Percentiles rank a stretch among this genome's conserved stretches.
Conservation (phyloP, 2,113 vertebrate genomes). For the Anoplopoma fimbria region DNA sequence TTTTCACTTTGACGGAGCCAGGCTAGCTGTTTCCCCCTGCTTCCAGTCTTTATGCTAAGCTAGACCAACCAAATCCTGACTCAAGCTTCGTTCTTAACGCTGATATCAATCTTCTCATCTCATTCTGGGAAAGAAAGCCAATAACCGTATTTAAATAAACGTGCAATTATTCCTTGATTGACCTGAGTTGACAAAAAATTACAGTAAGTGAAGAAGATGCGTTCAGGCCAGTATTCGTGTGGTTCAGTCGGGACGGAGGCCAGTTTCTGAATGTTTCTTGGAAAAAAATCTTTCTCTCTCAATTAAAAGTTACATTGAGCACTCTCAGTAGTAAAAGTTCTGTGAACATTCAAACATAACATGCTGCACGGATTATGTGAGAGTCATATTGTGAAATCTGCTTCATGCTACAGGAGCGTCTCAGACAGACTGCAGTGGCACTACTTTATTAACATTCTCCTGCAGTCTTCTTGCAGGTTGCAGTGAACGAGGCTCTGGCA, state of each 20-base stretch:
- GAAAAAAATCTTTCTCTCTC: background rate
- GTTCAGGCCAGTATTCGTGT: background rate
- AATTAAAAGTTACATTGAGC: background rate
- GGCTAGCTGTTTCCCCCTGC: background rate
- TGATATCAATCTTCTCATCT: background rate
- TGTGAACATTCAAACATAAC: background rate
- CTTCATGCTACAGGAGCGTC: too few species aligned
- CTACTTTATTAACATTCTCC: slow-evolving; percentile 46
- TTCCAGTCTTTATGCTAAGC: slow-evolving; percentile 1
- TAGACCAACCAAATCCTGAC: background rate
- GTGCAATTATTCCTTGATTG: background rate
- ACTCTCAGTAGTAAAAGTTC: background rate
- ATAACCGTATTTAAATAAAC: background rate
- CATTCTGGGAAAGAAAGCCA: background rate
- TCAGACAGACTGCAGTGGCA: background rate
- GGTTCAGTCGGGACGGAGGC: background rate
- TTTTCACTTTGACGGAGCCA: background rate
- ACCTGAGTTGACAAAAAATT: background rate
- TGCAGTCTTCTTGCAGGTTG: slow-evolving; percentile 23
- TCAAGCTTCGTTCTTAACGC: background rate
- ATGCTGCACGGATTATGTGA: background rate
- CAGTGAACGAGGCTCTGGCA: slow-evolving; percentile 27
- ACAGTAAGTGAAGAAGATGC: too few species aligned
- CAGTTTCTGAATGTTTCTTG: slow-evolving; percentile 16
- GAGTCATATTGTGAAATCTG: background rate